phyloP scores from a whole-genome alignment of 2,797 vertebrate genomes.

The Myripristis jacobus region DNA sequence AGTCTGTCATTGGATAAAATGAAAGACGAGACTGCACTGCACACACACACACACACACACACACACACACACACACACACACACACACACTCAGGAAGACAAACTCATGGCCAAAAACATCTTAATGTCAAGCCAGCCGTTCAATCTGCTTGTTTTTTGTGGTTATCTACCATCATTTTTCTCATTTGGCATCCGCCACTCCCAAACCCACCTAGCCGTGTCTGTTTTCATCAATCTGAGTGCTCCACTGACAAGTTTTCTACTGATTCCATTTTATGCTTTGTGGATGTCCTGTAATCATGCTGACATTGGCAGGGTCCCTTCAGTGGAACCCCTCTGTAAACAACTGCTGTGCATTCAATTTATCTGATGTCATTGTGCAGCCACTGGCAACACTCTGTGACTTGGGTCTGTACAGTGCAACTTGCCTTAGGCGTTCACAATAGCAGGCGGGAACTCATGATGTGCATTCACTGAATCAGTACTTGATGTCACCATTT shows the following conservation, averaged over 20 bases:
- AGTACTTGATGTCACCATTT: constrained; percentile 46
- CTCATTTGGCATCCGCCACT: constrained; percentile 47
- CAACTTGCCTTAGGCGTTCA: constrained; percentile 2
- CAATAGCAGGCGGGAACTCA: constrained; percentile 23
- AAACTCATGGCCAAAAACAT: constrained; percentile 21
- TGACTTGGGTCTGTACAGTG: not conserved
- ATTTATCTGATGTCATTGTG: constrained; percentile 42
- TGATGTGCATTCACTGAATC: constrained; percentile 19
- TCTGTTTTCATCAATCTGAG: constrained; percentile 57
- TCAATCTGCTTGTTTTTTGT: constrained; percentile 27
- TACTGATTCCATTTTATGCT: constrained; percentile 48
- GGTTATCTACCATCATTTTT: constrained; percentile 40
- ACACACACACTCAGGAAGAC: constrained; percentile 14
- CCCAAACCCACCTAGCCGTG: constrained; percentile 46
- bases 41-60: too few relatives aligned
- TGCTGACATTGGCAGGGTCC: constrained; percentile 44
- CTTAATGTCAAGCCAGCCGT: constrained; percentile 29
- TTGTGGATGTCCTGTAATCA: constrained; percentile 57
- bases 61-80: too few relatives aligned
- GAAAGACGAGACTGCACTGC: constrained; percentile 24
- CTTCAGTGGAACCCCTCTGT: constrained; percentile 29
- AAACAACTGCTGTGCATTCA: constrained; percentile 45
- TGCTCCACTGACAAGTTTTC: constrained; percentile 50
- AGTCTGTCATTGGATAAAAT: constrained; percentile 45
- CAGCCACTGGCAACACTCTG: constrained; percentile 12